Base-by-base conservation (phyloP, 2,797 vertebrate species). In the Pseudomugil tenellus region DNA sequence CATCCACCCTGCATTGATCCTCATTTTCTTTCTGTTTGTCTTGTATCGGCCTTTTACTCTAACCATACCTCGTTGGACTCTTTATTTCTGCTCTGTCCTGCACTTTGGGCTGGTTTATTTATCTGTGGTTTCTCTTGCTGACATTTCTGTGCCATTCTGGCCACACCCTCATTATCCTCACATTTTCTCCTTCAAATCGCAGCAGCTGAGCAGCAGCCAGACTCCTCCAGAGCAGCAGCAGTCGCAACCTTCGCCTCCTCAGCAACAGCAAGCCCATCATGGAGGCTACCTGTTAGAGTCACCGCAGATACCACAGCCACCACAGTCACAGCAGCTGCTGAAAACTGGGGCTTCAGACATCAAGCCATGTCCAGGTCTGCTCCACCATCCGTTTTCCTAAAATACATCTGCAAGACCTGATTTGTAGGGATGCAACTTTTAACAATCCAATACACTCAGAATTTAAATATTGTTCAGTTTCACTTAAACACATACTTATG, bases 131-230 rank as follows among this genome's bases (percentile, higher is more conserved):
- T 79, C 79, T 63, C 83, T 79, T 84, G 69, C 70, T 63, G 79
- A 58, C 79, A 77, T 86, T 74, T 81, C 77, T 90, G 83, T 87
- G 64, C 84, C 67, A 84, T 69, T 90, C 63, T 79, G 90, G 95
- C 90, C 90, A 52, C 94, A 91, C 77, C 85, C 95, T 96, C 95
- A 95, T 95, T 95, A 94, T 96, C 95, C 94, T 95, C 93, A 94
- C 95, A 92, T 96, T 95, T 95, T 98, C 93, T 96, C 92, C 96
- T 96, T 97, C 93, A 92, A 92, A 96, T 93, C 93, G 76, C 95
- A 95, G 95, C 95, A 95, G 86, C 94, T 94, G 87, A 87, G 95
- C 93, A 95, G 94, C 95, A 93, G 93, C 86, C 94, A 94, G 84
- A 90, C 89, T 79, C 91, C 89, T 79, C 91, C 92, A 23, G 93